Evolutionary conservation across 1,140 invertebrate genomes (phyloP).

Genomic region (Camponotus floridanus): DNA sequence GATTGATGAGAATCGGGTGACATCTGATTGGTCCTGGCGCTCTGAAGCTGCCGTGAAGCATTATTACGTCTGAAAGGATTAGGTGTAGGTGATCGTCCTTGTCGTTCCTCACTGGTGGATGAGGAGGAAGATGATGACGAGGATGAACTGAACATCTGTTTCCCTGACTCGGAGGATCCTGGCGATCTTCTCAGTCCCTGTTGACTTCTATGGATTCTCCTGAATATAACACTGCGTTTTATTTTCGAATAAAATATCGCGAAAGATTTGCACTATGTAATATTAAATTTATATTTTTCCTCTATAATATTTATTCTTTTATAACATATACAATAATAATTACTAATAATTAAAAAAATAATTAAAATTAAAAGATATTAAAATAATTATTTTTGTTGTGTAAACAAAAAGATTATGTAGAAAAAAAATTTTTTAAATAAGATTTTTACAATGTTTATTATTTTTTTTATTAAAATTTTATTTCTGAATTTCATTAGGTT

Average conservation of each 20-base stretch:
- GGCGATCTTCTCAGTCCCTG: slow-evolving; percentile 84
- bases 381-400: background rate
- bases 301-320: background rate
- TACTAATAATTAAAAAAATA: background rate
- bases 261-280: background rate
- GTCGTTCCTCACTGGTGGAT: slow-evolving; percentile 83
- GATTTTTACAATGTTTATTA: background rate
- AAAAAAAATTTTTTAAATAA: background rate
- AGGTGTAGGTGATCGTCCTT: slow-evolving; percentile 81
- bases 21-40: slow-evolving; percentile 78
- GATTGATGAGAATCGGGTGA: slow-evolving; percentile 84
- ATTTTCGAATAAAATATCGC: background rate
- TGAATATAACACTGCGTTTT: slow-evolving; percentile 15
- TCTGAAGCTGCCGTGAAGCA: slow-evolving; percentile 79
- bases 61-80: slow-evolving; percentile 80
- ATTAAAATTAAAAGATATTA: background rate
- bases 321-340: background rate
- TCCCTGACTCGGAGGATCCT: slow-evolving; percentile 83
- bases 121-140: slow-evolving; percentile 85
- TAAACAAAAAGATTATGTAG: background rate
- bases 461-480: background rate
- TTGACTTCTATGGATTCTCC: slow-evolving; percentile 78
- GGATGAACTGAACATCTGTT: slow-evolving; percentile 84
- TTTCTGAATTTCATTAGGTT: slow-evolving; percentile 11
- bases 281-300: background rate